Conservation (phyloP, 2,888 invertebrate genomes). For the Pyrgus malvae region DNA sequence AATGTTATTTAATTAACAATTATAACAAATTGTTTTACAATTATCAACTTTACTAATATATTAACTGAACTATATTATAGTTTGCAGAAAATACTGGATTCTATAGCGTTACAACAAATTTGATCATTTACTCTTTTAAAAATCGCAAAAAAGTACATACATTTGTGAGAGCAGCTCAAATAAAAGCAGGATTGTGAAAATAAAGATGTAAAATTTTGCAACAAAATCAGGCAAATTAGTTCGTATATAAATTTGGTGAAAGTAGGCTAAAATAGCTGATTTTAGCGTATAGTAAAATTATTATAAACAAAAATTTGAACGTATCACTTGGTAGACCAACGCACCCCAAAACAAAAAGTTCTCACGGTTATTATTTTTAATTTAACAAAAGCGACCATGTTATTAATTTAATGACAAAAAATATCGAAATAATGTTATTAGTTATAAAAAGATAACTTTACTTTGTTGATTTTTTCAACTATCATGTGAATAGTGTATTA, state of each 20-base stretch:
- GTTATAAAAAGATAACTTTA: not conserved
- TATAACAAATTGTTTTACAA: no score
- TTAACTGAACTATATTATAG: slow-evolving; percentile 12
- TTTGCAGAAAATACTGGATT: not conserved
- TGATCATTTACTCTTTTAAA: slow-evolving; percentile 10
- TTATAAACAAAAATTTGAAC: slow-evolving; percentile 12
- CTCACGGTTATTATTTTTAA: not conserved
- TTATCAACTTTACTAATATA: no score
- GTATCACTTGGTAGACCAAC: slow-evolving; percentile 9
- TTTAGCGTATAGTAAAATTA: slow-evolving; percentile 17
- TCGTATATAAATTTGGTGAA: slow-evolving; percentile 5
- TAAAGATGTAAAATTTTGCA: slow-evolving; percentile 3
- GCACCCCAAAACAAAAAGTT: slow-evolving; percentile 3
- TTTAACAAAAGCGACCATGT: not conserved
- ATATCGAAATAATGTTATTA: not conserved
- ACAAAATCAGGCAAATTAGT: slow-evolving; percentile 8
- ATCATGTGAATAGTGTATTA: no score
- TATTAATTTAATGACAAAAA: not conserved
- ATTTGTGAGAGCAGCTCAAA: slow-evolving; percentile 23
- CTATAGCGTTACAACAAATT: slow-evolving; percentile 2
- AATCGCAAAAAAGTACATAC: slow-evolving; percentile 20
- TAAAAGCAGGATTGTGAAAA: slow-evolving; percentile 19
- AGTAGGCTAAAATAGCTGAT: slow-evolving; percentile 6
- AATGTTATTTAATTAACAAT: no score
- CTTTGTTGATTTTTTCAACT: not conserved